Conservation (phyloP, 2,113 vertebrate species). For the Symphodus melops region DNA sequence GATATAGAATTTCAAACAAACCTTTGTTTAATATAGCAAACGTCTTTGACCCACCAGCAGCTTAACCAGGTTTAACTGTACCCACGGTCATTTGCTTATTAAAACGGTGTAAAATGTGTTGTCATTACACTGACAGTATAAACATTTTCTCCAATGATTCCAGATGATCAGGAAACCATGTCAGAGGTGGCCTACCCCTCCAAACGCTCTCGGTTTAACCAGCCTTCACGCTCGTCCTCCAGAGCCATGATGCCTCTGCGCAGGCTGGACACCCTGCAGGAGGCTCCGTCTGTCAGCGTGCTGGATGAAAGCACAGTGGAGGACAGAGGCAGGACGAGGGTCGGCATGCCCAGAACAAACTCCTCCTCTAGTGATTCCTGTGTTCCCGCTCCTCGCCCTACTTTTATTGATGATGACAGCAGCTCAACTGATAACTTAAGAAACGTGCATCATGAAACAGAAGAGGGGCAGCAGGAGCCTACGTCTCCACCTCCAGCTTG, state of each 20-base stretch:
- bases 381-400: conserved; percentile 13
- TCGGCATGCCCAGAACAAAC: conserved; percentile 18
- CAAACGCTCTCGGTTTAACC: conserved; percentile 42
- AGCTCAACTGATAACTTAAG: conserved; percentile 17
- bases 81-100: too few relatives aligned
- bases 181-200: conserved; percentile 65
- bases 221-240: conserved; percentile 57
- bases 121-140: background rate
- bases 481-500: conserved; percentile 34
- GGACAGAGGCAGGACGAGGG: background rate
- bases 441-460: conserved; percentile 5
- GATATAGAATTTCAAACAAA: too few relatives aligned
- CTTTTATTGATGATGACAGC: background rate
- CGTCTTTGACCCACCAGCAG: too few relatives aligned
- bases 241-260: conserved; percentile 68
- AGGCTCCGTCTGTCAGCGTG: conserved; percentile 51
- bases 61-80: too few relatives aligned
- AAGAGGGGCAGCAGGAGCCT: conserved; percentile 15
- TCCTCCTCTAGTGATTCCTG: conserved; percentile 52
- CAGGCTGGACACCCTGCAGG: conserved; percentile 67
- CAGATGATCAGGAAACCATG: conserved; percentile 71
- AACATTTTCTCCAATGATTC: background rate
- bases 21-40: too few relatives aligned
- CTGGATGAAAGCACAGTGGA: conserved; percentile 49
- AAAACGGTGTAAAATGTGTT: too few relatives aligned